A percentile compares a stretch with the other conserved stretches of the same genome.
Conservation (phyloP, 2,113 vertebrate species). For the Tichodroma muraria region DNA sequence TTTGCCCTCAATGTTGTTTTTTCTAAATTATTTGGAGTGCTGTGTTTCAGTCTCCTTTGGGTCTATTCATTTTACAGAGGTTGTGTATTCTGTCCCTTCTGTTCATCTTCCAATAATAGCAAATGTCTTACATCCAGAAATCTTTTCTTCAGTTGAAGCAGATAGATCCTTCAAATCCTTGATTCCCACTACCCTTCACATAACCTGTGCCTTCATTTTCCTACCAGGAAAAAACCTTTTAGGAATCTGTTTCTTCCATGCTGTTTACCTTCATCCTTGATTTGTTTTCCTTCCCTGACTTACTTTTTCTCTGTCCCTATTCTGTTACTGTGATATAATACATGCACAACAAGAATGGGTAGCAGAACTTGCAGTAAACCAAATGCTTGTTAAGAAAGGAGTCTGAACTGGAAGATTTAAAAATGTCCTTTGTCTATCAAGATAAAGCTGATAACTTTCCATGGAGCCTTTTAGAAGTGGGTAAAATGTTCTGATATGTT, state of each 20-base stretch:
- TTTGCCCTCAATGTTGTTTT: conserved; percentile 25
- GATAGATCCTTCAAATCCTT: background rate
- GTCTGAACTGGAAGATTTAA: background rate
- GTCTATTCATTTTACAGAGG: conserved; percentile 6
- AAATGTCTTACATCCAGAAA: background rate
- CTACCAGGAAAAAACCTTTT: background rate
- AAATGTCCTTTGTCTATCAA: background rate
- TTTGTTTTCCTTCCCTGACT: background rate
- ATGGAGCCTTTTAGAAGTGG: background rate
- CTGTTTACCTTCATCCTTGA: background rate
- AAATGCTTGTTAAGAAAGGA: background rate
- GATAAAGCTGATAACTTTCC: background rate
- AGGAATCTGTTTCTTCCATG: background rate
- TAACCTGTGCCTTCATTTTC: background rate
- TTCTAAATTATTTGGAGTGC: conserved; percentile 15
- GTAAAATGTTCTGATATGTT: background rate
- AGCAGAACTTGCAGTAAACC: background rate
- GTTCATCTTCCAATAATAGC: background rate
- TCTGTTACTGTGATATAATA: background rate
- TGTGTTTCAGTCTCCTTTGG: conserved; percentile 34
- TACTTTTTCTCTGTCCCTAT: background rate
- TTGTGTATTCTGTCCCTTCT: background rate
- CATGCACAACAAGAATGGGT: background rate
- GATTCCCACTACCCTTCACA: background rate
- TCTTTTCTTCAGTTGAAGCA: background rate